Evolutionary conservation across 2,888 invertebrate species (phyloP), one percentile per base, ranked within the genome.

Genomic region (Troides aeacus): DNA sequence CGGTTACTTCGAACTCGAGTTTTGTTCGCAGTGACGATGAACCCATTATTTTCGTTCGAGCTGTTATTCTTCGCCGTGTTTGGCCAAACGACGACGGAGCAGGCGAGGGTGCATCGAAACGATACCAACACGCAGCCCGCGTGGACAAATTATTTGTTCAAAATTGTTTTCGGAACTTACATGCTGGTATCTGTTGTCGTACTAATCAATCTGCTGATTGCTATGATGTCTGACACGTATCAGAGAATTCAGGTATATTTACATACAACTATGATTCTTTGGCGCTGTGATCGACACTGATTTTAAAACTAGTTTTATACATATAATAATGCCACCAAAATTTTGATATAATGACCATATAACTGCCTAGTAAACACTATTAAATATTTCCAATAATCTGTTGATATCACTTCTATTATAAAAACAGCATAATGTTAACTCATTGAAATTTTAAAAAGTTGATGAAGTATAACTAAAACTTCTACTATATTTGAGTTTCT

Each of bases 171-270:
- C 91, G 97, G 97, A 80, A 96, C 98, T 85, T 99, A 99, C 94
- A 97, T 99, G 97, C 94, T 99, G 96, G 99, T 99, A 82, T 99
- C 99, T 75, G 97, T 99, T 84, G 98, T 99, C 87, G 99, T 99
- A 81, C 95, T 99, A 81, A 99, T 99, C 93, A 99, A 99, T 93
- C 95, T 99, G 78, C 96, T 99, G 88, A 99, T 99, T 94, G 99
- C 99, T 94, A 99, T 99, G 99, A 99, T 99, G 99, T 99, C 99
- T 86, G 99, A 99, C 94, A 99, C 99, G 73, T 99, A 99, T 92
- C 99, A 99, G 90, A 95, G 98, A 87, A 99, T 99, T 86, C 98
- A 99, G 95, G 98, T 96, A 95, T 65, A 66, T 68, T 68, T 59
- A 61, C 53, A 57, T 42, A 72, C 68, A 72, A 70, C 61, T 64